phyloP scores from a whole-genome alignment of 2,113 vertebrate genomes.

The Plotosus lineatus region DNA sequence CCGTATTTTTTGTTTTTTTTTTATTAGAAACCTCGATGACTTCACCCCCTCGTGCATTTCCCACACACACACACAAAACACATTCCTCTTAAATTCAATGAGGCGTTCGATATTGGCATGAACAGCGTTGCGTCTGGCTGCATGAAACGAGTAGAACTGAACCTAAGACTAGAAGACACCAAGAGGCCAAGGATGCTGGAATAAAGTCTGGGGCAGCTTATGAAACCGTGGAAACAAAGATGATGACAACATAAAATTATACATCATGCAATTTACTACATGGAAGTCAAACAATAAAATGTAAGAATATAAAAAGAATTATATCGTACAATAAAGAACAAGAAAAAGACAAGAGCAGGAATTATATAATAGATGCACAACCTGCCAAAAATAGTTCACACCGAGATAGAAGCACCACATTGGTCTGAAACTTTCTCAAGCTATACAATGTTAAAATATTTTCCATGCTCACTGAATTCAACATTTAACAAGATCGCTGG shows the following conservation, averaged over 20 bases:
- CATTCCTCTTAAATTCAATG: constrained; percentile 4
- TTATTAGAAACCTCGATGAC: constrained; percentile 27
- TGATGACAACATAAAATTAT: not conserved
- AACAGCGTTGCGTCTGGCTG: constrained; percentile 38
- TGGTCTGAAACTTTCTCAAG: too few relatives aligned
- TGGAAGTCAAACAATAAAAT: not conserved
- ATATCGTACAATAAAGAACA: not conserved
- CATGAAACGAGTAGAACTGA: not conserved
- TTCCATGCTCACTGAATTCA: too few relatives aligned
- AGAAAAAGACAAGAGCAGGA: not conserved
- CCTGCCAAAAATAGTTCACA: too few relatives aligned
- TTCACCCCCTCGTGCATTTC: constrained; percentile 32
- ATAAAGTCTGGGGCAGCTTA: not conserved
- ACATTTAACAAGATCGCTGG: too few relatives aligned
- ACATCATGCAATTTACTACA: not conserved
- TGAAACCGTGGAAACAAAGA: not conserved
- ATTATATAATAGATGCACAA: too few relatives aligned
- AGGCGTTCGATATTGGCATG: constrained; percentile 40
- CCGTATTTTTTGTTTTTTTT: constrained; percentile 4
- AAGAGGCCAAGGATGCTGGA: not conserved
- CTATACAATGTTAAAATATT: too few relatives aligned
- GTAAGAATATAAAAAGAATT: not conserved
- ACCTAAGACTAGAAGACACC: not conserved
- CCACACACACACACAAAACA: constrained; percentile 6
- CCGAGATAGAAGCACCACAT: too few relatives aligned